Evolutionary conservation across 2,888 invertebrate species (phyloP), one percentile per base, ranked within the genome.

Genomic region (Carabus problematicus): DNA sequence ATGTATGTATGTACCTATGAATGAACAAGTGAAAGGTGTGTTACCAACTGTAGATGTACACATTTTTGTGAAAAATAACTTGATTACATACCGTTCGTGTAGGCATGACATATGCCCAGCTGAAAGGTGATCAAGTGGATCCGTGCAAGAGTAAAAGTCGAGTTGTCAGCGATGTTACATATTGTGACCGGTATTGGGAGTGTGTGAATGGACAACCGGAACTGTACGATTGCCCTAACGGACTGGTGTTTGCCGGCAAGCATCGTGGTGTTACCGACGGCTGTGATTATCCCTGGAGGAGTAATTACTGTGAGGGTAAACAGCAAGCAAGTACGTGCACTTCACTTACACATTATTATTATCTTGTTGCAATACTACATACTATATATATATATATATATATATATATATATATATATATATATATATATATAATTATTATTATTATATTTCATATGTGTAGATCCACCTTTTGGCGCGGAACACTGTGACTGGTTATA

Each of bases 401-500:
- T n/a, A n/a, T n/a, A n/a, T n/a, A n/a, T n/a, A n/a, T n/a, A n/a
- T n/a, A 47, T 49, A 12, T 8, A 42, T 29, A 29, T 29, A 6
- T 29, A 29, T 6, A 29, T 29, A n/a, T 29, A 6, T 29, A 29
- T 29, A 29, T 29, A 29, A 29, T 29, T 29, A 6, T 47, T 12
- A 16, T 47, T n/a, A n/a, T 47, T 47, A 8, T 71, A 54, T 71
- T n/a, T n/a, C n/a, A n/a, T 72, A 70, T 70, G 74, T 74, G 19
- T 81, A 93, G 93, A 95, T 81, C 88, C 92, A 11, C 94, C 95
- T 43, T 89, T 93, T 73, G 88, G 90, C 60, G 89, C 90, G 1
- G 94, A 95, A 75, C 94, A 95, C 78, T 95, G 95, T 77, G 94
- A 93, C 80, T 95, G 95, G 94, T 83, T 94, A 75, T 95, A 94